Evolutionary conservation across 2,113 vertebrate species (phyloP).

Genomic region (Meleagris gallopavo): DNA sequence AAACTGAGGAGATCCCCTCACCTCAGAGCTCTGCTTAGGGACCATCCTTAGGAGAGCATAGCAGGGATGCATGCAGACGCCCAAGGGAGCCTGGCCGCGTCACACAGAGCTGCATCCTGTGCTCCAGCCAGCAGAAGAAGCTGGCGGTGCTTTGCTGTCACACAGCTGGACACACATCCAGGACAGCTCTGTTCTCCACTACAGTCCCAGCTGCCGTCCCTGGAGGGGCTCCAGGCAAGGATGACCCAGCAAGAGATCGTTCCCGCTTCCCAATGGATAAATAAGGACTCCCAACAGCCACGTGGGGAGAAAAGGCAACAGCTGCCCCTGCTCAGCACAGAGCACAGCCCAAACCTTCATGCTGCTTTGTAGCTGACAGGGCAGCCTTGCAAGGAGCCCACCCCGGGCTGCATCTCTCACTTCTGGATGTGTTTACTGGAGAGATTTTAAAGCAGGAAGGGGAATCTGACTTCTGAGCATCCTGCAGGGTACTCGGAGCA

Average conservation of each 20-base stretch:
- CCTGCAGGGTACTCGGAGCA: background rate
- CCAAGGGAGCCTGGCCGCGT: background rate
- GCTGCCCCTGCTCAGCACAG: background rate
- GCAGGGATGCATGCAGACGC: background rate
- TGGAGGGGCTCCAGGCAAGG: background rate
- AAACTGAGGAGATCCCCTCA: background rate
- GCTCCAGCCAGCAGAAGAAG: background rate
- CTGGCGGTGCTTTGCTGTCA: background rate
- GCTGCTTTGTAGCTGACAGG: background rate
- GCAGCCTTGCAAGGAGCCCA: background rate
- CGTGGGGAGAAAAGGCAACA: background rate
- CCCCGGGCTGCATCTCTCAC: background rate
- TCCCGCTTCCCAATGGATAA: background rate
- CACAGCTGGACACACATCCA: rapidly evolving
- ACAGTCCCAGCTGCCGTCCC: rapidly evolving
- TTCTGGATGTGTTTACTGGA: background rate
- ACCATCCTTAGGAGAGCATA: background rate
- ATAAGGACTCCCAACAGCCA: background rate
- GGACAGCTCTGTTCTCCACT: background rate
- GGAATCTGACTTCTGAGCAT: background rate
- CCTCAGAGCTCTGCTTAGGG: background rate
- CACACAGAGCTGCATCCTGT: background rate
- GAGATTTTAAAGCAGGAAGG: background rate
- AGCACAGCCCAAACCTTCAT: background rate
- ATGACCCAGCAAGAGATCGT: background rate